Percentiles rank a stretch among this genome's conserved stretches.
Evolutionary conservation across 2,113 vertebrate species (phyloP).

Genomic region (Anthoscopus minutus): DNA sequence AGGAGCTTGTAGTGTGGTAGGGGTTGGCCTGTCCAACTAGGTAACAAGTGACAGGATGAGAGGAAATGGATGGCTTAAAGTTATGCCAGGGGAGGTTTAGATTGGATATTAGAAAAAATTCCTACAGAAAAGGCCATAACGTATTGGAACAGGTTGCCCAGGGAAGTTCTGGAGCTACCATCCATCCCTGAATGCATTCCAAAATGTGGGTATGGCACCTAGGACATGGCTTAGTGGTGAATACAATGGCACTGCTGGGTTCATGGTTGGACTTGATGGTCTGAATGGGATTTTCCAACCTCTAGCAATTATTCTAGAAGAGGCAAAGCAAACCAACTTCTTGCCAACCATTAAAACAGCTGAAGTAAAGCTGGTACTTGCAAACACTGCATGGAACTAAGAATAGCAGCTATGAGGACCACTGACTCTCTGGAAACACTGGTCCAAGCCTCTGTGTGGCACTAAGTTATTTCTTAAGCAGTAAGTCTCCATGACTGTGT

Average conservation of each 20-base stretch:
- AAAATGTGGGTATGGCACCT: not conserved
- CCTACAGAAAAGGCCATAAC: not conserved
- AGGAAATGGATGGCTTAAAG: not conserved
- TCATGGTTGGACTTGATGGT: not conserved
- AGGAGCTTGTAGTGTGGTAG: not conserved
- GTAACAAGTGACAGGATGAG: not conserved
- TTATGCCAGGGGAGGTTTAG: too few species aligned
- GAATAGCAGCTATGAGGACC: not conserved
- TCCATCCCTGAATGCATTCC: not conserved
- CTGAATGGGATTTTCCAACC: not conserved
- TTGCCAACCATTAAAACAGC: not conserved
- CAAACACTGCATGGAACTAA: not conserved
- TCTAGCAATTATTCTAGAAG: not conserved
- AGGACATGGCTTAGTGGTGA: not conserved
- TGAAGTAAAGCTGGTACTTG: not conserved
- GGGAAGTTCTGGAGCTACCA: not conserved
- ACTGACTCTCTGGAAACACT: not conserved
- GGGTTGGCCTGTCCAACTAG: not conserved
- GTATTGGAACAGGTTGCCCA: not conserved
- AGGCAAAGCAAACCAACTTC: not conserved
- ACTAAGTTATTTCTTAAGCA: not conserved
- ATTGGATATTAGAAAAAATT: not conserved
- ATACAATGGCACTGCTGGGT: too few species aligned
- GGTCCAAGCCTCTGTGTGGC: not conserved
- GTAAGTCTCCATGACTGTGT: not conserved